Conservation (phyloP, 2,888 invertebrate species). For the Cylindroiulus punctatus region DNA sequence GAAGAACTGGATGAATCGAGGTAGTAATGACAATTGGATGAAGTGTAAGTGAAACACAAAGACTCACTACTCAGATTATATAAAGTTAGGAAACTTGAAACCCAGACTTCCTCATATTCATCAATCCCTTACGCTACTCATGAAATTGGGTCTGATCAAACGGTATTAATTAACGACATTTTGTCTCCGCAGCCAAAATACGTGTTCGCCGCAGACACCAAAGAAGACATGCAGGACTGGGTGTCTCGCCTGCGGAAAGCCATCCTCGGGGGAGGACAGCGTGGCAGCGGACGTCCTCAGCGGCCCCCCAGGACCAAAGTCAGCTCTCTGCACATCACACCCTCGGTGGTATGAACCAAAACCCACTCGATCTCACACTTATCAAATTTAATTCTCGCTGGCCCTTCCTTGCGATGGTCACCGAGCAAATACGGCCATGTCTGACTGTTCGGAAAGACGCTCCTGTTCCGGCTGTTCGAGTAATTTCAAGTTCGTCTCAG, state of each 20-base stretch:
- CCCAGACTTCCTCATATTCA: too few relatives aligned
- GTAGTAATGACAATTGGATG: too few relatives aligned
- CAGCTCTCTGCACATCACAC: not conserved
- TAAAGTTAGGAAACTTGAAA: too few relatives aligned
- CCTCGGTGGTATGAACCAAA: not conserved
- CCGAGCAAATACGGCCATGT: not conserved
- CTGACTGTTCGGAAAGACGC: too few relatives aligned
- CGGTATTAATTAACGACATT: not conserved
- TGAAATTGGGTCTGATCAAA: too few relatives aligned
- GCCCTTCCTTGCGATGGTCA: too few relatives aligned
- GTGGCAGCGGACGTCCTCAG: constrained; percentile 43
- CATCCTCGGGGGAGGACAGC: not conserved
- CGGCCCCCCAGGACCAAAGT: constrained; percentile 51
- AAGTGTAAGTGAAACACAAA: too few relatives aligned
- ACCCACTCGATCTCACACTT: not conserved
- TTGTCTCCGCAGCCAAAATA: constrained; percentile 39
- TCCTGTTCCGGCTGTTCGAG: too few relatives aligned
- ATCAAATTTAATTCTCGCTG: too few relatives aligned
- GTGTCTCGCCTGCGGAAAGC: constrained; percentile 35
- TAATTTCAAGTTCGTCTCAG: not conserved
- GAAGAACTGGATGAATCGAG: too few relatives aligned
- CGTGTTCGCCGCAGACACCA: constrained; percentile 50
- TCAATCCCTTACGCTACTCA: too few relatives aligned
- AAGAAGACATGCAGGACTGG: constrained; percentile 52
- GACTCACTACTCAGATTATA: too few relatives aligned